Percentiles rank a stretch among this genome's conserved stretches.
Conservation (phyloP, 1,140 invertebrate genomes). For the Ditylenchus dipsaci region DNA sequence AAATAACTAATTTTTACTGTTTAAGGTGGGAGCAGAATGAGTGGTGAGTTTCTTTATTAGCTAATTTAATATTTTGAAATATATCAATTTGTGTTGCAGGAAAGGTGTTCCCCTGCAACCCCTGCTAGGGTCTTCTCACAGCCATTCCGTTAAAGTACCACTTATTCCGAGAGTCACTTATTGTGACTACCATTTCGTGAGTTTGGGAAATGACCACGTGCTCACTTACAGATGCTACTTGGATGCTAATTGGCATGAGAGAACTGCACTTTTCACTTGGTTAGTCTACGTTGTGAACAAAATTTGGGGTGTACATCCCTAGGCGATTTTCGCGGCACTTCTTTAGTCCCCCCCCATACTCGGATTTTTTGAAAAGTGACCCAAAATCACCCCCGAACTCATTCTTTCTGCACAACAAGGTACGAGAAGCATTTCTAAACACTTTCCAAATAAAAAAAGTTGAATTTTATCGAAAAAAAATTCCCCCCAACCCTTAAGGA, state of each 20-base stretch:
- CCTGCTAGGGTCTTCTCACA: constrained; percentile 7
- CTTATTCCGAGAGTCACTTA: constrained; percentile 26
- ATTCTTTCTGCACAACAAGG: too few species aligned
- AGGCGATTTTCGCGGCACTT: too few species aligned
- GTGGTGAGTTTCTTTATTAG: background rate
- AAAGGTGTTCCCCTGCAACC: constrained; percentile 21
- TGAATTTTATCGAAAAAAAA: too few species aligned
- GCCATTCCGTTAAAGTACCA: constrained; percentile 10
- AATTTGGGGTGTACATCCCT: too few species aligned
- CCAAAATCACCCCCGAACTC: too few species aligned
- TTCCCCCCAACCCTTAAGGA: too few species aligned
- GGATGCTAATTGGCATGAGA: constrained; percentile 31
- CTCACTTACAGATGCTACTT: constrained; percentile 29
- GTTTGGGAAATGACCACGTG: constrained; percentile 16
- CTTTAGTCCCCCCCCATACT: too few species aligned
- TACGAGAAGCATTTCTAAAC: too few species aligned
- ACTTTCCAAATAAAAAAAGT: too few species aligned
- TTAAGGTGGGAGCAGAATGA: constrained; percentile 11
- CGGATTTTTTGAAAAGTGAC: too few species aligned
- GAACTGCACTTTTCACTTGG: constrained; percentile 28
- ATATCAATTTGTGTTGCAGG: constrained; percentile 3
- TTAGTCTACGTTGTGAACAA: background rate
- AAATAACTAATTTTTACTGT: background rate
- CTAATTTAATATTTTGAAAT: background rate
- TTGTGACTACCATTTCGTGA: constrained; percentile 30